Evolutionary conservation across 2,797 vertebrate genomes (phyloP).

Genomic region (Hoplostethus mediterraneus): DNA sequence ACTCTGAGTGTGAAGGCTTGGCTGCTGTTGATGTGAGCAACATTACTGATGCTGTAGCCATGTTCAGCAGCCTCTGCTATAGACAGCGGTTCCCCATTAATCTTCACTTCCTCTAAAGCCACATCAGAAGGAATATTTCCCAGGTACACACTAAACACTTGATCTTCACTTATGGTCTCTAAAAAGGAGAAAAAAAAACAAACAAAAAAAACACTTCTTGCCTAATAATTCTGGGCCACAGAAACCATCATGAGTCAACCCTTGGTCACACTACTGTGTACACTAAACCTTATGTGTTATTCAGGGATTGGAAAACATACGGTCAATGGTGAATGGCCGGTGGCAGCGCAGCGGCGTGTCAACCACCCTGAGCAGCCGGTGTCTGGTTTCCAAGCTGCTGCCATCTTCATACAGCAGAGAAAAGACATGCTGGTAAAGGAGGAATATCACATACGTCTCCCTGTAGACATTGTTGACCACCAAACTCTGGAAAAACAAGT

Average conservation of each 20-base stretch:
- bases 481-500: slow-evolving; percentile 56
- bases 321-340: slow-evolving; percentile 52
- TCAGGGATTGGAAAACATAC: slow-evolving; percentile 34
- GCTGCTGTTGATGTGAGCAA: slow-evolving; percentile 71
- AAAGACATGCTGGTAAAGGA: slow-evolving; percentile 74
- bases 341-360: slow-evolving; percentile 60
- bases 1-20: slow-evolving; percentile 75
- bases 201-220: too few species aligned
- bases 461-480: slow-evolving; percentile 70
- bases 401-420: slow-evolving; percentile 54
- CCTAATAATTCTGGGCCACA: too few species aligned
- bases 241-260: too few species aligned
- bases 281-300: background rate
- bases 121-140: slow-evolving; percentile 84
- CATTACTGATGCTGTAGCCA: slow-evolving; percentile 63
- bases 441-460: slow-evolving; percentile 60
- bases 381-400: slow-evolving; percentile 59
- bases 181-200: background rate
- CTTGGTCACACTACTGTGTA: too few species aligned
- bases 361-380: slow-evolving; percentile 54
- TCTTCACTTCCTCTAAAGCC: slow-evolving; percentile 69
- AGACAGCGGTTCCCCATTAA: slow-evolving; percentile 73
- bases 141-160: slow-evolving; percentile 79
- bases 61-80: slow-evolving; percentile 47
- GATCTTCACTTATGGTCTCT: slow-evolving; percentile 77